Base-by-base conservation (phyloP, 1,140 invertebrate genomes). In the Caenorhabditis inopinata region DNA sequence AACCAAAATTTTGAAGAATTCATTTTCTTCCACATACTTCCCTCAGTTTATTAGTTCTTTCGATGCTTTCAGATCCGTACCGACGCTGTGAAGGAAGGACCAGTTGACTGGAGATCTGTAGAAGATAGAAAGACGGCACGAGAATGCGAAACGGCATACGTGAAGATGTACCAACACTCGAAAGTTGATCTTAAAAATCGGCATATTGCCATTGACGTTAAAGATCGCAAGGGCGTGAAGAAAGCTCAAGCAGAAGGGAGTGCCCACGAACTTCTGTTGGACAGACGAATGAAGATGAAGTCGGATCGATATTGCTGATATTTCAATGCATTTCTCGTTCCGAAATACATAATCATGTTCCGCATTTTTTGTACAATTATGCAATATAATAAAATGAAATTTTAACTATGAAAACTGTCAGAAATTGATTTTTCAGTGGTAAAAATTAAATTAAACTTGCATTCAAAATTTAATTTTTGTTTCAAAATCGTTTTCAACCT, bases 151-250 rank as follows among this genome's bases (percentile, higher is more conserved):
- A 74, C 81, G 12, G 82, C 83, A 18, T 83, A 83, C 42, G 83
- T 83, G 83, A 83, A 83, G 53, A 83, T 83, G 82, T 83, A 76
- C 48, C 83, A 83, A 47, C 83, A 83, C 45, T 83, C 83, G 21
- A 83, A 83, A 47, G 83, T 83, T 6, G 83, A 78, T 42, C 68
- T 83, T 2, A 83, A 83, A 32, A 76, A 73, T 38, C 76, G 78
- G 6, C 83, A 83, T 51, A 83, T 83, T 73, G 46, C 74, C 29
- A 68, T 83, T 23, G 83, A 83, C 47, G 25, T 83, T 0, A 80
- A 58, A 12, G 82, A 83, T 68, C 68, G 74, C 25, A 53, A 38
- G 14, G 81, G 76, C 7, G 82, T 83, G 6, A 78, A 78, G 49
- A 73, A 53, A 47, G 83, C 83, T 12, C 83, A 83, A 46, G 45